A percentile compares a stretch with the other conserved stretches of the same genome.
Evolutionary conservation across 2,888 invertebrate genomes (phyloP).

Genomic region (Dysmachus trigonus): DNA sequence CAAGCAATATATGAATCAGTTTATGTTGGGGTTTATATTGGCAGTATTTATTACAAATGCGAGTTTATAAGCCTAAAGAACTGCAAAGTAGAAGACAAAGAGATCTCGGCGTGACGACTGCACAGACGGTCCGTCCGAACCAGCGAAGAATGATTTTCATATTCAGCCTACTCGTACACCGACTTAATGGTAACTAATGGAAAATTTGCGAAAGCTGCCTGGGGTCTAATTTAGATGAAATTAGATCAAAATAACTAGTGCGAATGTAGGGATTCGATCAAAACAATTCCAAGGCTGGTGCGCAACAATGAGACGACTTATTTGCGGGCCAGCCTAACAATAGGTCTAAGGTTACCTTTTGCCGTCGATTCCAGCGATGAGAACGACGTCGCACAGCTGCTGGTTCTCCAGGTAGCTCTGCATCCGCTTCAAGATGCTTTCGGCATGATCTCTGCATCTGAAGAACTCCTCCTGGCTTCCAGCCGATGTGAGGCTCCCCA

Average conservation of each 20-base stretch:
- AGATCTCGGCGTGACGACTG: background rate
- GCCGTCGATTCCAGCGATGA: conserved; percentile 79
- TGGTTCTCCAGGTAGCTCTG: conserved; percentile 82
- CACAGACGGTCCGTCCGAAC: background rate
- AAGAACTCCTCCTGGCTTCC: conserved; percentile 82
- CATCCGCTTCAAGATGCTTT: conserved; percentile 82
- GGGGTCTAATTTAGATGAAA: background rate
- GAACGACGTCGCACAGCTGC: conserved; percentile 86
- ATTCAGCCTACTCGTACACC: background rate
- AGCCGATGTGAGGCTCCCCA: conserved; percentile 72
- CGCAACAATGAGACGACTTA: background rate
- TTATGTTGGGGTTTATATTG: background rate
- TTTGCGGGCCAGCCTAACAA: no score
- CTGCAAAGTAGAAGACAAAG: background rate
- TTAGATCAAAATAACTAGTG: background rate
- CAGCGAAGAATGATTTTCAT: background rate
- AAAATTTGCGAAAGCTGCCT: background rate
- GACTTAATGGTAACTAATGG: background rate
- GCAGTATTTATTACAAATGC: background rate
- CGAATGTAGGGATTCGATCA: background rate
- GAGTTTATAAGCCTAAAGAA: background rate
- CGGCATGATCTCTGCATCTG: conserved; percentile 81
- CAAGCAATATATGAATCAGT: background rate
- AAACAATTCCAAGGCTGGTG: background rate
- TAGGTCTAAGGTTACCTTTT: conserved; percentile 68